Percentiles rank a stretch among this genome's conserved stretches.
Evolutionary conservation across 2,113 vertebrate genomes (phyloP).

Genomic region (Neolamprologus tretocephalus): DNA sequence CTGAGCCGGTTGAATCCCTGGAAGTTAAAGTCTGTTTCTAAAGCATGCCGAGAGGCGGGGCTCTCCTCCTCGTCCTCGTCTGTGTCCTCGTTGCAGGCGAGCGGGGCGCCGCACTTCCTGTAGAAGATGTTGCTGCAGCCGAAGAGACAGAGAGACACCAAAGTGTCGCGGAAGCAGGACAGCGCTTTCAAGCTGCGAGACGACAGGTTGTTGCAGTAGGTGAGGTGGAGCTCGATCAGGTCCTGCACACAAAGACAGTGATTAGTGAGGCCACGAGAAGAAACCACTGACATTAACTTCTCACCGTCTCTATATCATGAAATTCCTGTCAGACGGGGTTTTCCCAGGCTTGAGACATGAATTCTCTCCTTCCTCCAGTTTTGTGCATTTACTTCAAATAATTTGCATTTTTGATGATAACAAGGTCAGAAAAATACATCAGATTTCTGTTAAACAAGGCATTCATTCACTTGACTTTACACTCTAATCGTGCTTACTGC

Average conservation of each 20-base stretch:
- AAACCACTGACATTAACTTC: not conserved
- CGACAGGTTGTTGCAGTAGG: constrained; percentile 88
- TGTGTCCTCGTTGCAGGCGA: constrained; percentile 80
- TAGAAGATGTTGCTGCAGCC: constrained; percentile 90
- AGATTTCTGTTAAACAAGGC: not conserved
- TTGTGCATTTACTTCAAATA: not conserved
- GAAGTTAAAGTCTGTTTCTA: constrained; percentile 90
- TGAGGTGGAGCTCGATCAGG: constrained; percentile 91
- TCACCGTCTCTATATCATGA: not conserved
- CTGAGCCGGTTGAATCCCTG: constrained; percentile 88
- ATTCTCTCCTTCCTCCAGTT: not conserved
- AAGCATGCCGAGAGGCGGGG: constrained; percentile 75
- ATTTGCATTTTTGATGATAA: not conserved
- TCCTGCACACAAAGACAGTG: constrained; percentile 68
- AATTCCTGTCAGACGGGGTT: not conserved
- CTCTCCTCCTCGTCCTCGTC: constrained; percentile 85
- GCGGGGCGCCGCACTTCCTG: constrained; percentile 79
- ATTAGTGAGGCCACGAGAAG: not conserved
- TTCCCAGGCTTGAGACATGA: not conserved
- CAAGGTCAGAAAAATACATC: not conserved
- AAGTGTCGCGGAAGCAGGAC: constrained; percentile 80
- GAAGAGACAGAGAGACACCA: constrained; percentile 91
- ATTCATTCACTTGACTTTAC: not conserved
- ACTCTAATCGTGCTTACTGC: not conserved
- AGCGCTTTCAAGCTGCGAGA: constrained; percentile 89